A percentile compares a stretch with the other conserved stretches of the same genome.
These are phyloP conservation scores for Zaprionus ornatus DNA, from an alignment of 1,140 invertebrate species.

Conservation along the genomic window DNA sequence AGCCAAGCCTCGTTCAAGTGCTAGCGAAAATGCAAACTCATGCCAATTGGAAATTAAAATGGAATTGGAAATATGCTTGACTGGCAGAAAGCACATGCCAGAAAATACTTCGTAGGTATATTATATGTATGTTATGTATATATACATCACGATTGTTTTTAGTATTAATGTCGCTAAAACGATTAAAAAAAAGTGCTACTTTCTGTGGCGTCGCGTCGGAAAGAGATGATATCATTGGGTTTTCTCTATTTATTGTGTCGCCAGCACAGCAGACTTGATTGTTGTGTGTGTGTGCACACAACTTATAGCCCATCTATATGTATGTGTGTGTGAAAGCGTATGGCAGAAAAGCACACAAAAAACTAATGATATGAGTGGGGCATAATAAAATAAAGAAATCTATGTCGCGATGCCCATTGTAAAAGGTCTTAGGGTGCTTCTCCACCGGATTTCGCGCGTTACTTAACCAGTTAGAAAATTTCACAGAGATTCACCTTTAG, in stretches of 20 bases:
- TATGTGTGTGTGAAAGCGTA: constrained; percentile 37
- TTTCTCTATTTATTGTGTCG: constrained; percentile 36
- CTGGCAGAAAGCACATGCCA: constrained; percentile 11
- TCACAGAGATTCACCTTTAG: not conserved
- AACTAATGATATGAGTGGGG: constrained; percentile 19
- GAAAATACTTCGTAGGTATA: not conserved
- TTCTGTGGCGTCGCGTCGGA: constrained; percentile 32
- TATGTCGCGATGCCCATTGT: not conserved
- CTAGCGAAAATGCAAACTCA: constrained; percentile 59
- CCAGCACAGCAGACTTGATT: constrained; percentile 23
- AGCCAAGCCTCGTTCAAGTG: constrained; percentile 26
- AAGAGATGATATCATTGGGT: constrained; percentile 53
- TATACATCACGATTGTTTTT: not conserved
- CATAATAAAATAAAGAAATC: not conserved
- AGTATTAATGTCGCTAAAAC: constrained; percentile 13
- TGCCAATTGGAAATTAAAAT: constrained; percentile 12
- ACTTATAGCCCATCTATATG: not conserved
- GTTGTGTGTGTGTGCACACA: not conserved
- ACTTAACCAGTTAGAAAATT: constrained; percentile 35
- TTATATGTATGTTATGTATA: constrained; percentile 6
- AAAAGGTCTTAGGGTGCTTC: constrained; percentile 4
- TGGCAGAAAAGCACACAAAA: constrained; percentile 26
- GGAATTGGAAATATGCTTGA: constrained; percentile 2
- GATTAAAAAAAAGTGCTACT: constrained; percentile 21
- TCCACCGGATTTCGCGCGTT: constrained; percentile 17